phyloP scores from a whole-genome alignment of 2,113 vertebrate genomes.

The Gasterosteus nipponicus region DNA sequence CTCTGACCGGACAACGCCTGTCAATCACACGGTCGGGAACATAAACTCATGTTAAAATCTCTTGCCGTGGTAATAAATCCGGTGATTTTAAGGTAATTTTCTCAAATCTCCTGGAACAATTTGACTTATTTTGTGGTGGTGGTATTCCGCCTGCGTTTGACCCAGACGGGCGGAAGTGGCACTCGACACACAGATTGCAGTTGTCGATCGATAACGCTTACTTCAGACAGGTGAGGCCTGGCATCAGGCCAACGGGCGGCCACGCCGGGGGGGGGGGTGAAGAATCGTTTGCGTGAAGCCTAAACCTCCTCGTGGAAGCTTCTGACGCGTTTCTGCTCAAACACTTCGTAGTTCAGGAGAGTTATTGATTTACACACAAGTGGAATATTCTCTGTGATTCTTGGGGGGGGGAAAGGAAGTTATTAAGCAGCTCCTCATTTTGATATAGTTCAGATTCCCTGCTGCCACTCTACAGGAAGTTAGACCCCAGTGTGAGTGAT shows the following conservation, averaged over 20 bases:
- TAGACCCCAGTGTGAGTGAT: neutral
- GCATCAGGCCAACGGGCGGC: conserved; percentile 8
- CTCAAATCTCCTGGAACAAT: too few species aligned
- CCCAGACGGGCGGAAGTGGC: conserved; percentile 5
- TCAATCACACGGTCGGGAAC: neutral
- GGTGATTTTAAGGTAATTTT: neutral
- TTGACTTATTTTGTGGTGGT: too few species aligned
- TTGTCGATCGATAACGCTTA: conserved; percentile 57
- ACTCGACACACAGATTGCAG: neutral
- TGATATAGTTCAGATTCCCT: too few species aligned
- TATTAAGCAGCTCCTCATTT: neutral
- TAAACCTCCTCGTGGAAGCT: neutral
- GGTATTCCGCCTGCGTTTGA: too few species aligned
- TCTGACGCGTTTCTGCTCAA: neutral
- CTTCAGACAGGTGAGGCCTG: conserved; percentile 13
- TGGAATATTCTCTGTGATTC: conserved; percentile 26
- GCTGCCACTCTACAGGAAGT: neutral
- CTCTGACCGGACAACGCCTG: neutral
- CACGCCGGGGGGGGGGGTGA: neutral
- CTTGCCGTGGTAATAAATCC: neutral
- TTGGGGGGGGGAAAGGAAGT: neutral
- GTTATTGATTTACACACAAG: conserved; percentile 9
- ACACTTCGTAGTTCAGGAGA: neutral
- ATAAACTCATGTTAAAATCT: too few species aligned
- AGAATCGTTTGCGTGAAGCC: neutral